Evolutionary conservation across 2,888 invertebrate genomes (phyloP).

Genomic region (Drosophila eohydei): DNA sequence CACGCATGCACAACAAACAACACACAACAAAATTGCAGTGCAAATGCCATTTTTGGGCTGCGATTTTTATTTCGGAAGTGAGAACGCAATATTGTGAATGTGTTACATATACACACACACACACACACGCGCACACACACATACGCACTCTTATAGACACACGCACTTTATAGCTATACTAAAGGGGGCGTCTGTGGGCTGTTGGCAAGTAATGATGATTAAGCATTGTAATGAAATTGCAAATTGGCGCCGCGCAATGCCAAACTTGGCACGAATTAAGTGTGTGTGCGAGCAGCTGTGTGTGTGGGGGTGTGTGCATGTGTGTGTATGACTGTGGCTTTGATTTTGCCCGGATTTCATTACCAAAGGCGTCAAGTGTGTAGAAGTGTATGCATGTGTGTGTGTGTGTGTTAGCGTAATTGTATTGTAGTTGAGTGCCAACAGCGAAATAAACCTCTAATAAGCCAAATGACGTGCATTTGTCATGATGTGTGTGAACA

Average conservation of each 20-base stretch:
- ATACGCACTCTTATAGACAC: constrained; percentile 1
- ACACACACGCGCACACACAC: constrained; percentile 19
- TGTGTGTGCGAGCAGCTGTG: constrained; percentile 12
- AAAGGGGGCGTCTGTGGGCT: constrained; percentile 10
- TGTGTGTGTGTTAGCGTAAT: constrained; percentile 46
- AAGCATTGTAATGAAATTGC: constrained; percentile 81
- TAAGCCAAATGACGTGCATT: constrained; percentile 77
- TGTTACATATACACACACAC: constrained; percentile 38
- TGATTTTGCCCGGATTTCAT: constrained; percentile 67
- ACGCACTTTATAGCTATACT: constrained; percentile 39
- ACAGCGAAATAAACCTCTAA: constrained; percentile 76
- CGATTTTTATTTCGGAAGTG: constrained; percentile 67
- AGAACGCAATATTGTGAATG: constrained; percentile 73
- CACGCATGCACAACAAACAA: constrained; percentile 1
- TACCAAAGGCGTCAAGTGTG: constrained; percentile 52
- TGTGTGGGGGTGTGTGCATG: constrained; percentile 4
- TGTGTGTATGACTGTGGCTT: constrained; percentile 31
- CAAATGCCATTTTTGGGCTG: constrained; percentile 57
- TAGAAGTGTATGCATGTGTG: constrained; percentile 3
- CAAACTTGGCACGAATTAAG: constrained; percentile 40
- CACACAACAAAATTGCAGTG: constrained; percentile 44
- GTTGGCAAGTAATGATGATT: constrained; percentile 76
- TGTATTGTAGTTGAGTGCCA: constrained; percentile 78
- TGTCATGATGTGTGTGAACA: constrained; percentile 48
- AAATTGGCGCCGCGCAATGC: constrained; percentile 69